Conservation (phyloP, 2,797 vertebrate species). For the Sparidentex hasta region DNA sequence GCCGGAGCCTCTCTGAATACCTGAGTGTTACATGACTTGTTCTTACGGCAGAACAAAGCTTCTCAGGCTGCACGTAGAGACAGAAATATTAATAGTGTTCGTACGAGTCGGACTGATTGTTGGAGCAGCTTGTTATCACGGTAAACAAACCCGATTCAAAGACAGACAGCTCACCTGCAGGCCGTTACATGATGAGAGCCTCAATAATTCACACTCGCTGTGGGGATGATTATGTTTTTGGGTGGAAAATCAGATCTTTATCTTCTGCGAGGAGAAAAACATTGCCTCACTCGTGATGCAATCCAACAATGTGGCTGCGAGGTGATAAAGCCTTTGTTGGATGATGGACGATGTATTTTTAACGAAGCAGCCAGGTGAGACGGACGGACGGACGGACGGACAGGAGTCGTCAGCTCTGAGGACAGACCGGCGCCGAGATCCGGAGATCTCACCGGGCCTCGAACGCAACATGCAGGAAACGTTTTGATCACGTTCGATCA, state of each 20-base stretch:
- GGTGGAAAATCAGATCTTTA: conserved; percentile 38
- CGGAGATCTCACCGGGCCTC: background rate
- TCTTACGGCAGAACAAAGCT: background rate
- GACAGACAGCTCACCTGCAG: conserved; percentile 40
- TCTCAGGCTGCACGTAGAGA: conserved; percentile 3
- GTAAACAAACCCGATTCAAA: conserved; percentile 35
- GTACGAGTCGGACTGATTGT: conserved; percentile 3
- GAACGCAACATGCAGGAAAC: background rate
- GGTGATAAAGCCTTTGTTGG: conserved; percentile 26
- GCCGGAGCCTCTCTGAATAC: background rate
- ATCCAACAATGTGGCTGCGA: conserved; percentile 12
- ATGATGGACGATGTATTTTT: conserved; percentile 24
- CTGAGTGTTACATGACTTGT: conserved; percentile 13
- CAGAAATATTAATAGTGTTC: conserved; percentile 22
- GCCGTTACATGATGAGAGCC: conserved; percentile 29
- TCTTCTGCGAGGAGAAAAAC: conserved; percentile 36
- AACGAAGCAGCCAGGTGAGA: conserved; percentile 18
- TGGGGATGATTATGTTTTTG: conserved; percentile 26
- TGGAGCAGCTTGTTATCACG: conserved; percentile 36
- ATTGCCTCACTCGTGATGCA: conserved; percentile 48
- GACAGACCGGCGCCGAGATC: background rate
- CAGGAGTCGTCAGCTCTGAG: background rate
- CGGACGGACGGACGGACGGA: no score
- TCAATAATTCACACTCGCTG: conserved; percentile 38
- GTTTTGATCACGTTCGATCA: background rate